Evolutionary conservation across 1,140 invertebrate genomes (phyloP).

Genomic region (Brachionus manjavacas): DNA sequence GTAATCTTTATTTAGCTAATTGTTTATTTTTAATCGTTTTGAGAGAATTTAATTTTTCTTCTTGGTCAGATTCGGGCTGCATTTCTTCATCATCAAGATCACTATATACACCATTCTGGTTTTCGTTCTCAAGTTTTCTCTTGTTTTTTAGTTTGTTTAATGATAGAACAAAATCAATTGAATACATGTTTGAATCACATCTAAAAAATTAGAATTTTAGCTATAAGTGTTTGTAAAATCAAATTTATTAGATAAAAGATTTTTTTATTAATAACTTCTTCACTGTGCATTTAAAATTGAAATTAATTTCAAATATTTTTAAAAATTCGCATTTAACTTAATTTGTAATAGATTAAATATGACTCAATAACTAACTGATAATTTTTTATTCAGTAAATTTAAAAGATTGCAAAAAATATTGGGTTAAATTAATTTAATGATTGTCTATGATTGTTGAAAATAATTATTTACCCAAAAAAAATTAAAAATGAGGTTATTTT

Average conservation of each 20-base stretch:
- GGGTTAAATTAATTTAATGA: too few species aligned
- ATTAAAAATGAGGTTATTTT: neutral
- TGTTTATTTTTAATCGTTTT: constrained; percentile 27
- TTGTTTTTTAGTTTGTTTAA: constrained; percentile 28
- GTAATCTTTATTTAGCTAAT: constrained; percentile 11
- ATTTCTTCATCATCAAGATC: constrained; percentile 8
- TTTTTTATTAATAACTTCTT: too few species aligned
- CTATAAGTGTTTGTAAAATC: too few species aligned
- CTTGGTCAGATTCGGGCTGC: neutral
- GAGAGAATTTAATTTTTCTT: neutral
- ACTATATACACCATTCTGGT: neutral
- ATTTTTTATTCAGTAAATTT: too few species aligned
- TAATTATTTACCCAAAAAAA: neutral
- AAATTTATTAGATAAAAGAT: too few species aligned
- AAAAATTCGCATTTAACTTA: too few species aligned
- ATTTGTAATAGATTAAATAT: too few species aligned
- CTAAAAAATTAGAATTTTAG: neutral
- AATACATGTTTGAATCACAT: constrained; percentile 42
- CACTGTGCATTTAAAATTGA: too few species aligned
- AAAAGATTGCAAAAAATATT: too few species aligned
- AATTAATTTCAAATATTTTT: too few species aligned
- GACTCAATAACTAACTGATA: too few species aligned
- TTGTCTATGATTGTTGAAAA: too few species aligned
- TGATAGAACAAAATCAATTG: constrained; percentile 29
- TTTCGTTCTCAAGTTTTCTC: neutral